Percentiles rank a stretch among this genome's conserved stretches.
Evolutionary conservation across 2,797 vertebrate genomes (phyloP).

Genomic region (Phataginus tetradactyla): DNA sequence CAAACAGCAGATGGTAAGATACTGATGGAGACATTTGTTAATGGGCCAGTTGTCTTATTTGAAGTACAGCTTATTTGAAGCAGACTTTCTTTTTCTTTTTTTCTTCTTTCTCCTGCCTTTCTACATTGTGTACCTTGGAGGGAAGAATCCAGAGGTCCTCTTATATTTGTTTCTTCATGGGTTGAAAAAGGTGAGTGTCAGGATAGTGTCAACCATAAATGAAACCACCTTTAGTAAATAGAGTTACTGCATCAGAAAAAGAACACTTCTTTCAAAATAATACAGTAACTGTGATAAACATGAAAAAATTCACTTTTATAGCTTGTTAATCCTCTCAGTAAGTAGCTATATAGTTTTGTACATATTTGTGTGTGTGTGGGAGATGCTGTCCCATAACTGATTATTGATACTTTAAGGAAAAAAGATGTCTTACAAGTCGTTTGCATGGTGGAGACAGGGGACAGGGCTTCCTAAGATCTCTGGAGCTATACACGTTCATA

Average conservation of each 20-base stretch:
- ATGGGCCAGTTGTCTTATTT: slow-evolving; percentile 67
- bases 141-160: background rate
- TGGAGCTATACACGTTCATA: background rate
- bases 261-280: background rate
- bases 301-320: background rate
- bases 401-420: background rate
- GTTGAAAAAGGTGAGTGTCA: background rate
- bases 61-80: slow-evolving; percentile 5
- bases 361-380: background rate
- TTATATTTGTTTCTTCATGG: background rate
- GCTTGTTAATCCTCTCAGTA: background rate
- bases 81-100: background rate
- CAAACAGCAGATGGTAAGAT: slow-evolving; percentile 74
- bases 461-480: background rate
- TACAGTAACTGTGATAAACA: background rate
- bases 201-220: background rate
- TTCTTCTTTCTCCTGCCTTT: background rate
- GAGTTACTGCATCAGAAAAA: background rate
- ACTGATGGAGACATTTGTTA: slow-evolving; percentile 76
- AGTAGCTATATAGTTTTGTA: background rate
- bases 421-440: background rate
- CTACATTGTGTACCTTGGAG: background rate
- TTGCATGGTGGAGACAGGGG: background rate
- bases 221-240: background rate
- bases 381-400: background rate